Evolutionary conservation across 2,113 vertebrate species (phyloP), one percentile per base, ranked within the genome.

Genomic region (Penelope pileata): DNA sequence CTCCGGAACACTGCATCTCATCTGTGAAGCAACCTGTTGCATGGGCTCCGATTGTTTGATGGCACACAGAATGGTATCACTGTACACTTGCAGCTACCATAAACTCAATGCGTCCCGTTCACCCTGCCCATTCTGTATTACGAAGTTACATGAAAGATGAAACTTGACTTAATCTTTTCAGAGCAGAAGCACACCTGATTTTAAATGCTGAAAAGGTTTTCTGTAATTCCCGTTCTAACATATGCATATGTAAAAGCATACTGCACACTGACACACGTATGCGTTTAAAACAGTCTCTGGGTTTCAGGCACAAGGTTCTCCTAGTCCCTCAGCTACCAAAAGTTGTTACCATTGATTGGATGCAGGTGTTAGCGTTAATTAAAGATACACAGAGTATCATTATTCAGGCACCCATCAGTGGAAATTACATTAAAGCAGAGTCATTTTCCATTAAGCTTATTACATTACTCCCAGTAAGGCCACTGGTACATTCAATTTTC

Each of bases 371-470:
- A 88, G 66, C 54, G 88, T 90, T 67, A 95, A 94, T 89, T 88
- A 90, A 87, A 92, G 42, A 77, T 54, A 78, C 24, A 86, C 80
- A 50, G 4, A 75, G 8, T 70, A 70, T 67, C 34, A 70, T 77
- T 69, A 91, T 86, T 91, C 74, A 86, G 54, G 42, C 34, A 74
- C 54, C 78, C 48, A 6, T 86, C 87, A 74, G 75, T 54, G 54
- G 34, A 92, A 95, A 91, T 94, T 68, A 81, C 67, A 90, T 93
- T 96, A 95, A 70, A 83, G 78, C 67, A 90, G 43, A 88, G 43
- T 16, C 47, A 77, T 86, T 88, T 83, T 94, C 90, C 85, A 90
- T 94, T 93, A 95, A 32, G 54, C 43, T 94, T 90, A 97, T 95
- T 95, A 63, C 59, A 91, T 90, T 95, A 86, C 54, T 72, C 51